Conservation (phyloP, 64 coral and sea anemone species). For the Dendronephthya gigantea region DNA sequence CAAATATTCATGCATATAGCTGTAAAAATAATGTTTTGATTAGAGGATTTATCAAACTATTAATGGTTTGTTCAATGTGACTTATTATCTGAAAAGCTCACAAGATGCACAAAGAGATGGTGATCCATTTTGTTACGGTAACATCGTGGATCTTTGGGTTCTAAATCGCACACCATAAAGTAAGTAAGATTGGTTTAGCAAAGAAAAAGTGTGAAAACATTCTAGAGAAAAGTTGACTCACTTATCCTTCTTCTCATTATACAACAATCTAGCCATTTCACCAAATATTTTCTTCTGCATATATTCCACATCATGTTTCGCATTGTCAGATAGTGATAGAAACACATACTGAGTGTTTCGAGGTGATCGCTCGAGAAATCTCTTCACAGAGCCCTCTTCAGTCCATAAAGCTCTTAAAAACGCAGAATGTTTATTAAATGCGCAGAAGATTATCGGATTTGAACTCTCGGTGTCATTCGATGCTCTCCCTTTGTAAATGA, state of each 20-base stretch:
- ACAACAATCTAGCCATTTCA: background rate
- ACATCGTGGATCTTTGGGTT: too few relatives aligned
- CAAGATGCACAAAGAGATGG: too few relatives aligned
- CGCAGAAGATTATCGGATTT: slow-evolving; percentile 86
- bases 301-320: slow-evolving; percentile 46
- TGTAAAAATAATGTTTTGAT: too few relatives aligned
- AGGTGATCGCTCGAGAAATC: slow-evolving; percentile 51
- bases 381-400: slow-evolving; percentile 47
- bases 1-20: too few relatives aligned
- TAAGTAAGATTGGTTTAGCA: too few relatives aligned
- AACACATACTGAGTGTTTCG: slow-evolving; percentile 87
- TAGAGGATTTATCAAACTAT: background rate
- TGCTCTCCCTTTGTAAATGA: slow-evolving; percentile 62
- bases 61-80: too few relatives aligned
- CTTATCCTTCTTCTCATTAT: background rate
- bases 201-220: too few relatives aligned
- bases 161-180: too few relatives aligned
- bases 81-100: too few relatives aligned
- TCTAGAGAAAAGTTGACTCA: too few relatives aligned
- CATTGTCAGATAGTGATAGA: slow-evolving; percentile 49
- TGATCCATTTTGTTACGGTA: too few relatives aligned
- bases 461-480: slow-evolving; percentile 22
- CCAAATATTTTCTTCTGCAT: slow-evolving; percentile 29
- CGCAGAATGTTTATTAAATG: slow-evolving; percentile 65
- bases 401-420: slow-evolving; percentile 81